Conservation (phyloP, 1,140 invertebrate species). For the Dendrolimus punctatus region DNA sequence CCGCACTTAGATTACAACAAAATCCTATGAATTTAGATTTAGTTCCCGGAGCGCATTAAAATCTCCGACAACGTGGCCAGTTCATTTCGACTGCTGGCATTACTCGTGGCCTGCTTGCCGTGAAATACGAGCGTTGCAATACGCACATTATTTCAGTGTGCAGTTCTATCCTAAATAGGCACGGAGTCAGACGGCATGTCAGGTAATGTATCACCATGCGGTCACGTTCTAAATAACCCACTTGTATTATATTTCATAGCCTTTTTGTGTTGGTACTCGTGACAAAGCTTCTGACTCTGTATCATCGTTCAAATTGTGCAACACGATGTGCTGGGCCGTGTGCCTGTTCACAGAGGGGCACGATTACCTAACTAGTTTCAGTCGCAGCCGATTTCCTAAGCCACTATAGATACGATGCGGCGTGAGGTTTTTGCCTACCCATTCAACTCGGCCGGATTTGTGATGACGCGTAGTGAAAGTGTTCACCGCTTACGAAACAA, state of each 20-base stretch:
- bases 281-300: conserved; percentile 31
- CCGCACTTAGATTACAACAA: neutral
- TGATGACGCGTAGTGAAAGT: conserved; percentile 29
- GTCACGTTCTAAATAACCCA: conserved; percentile 48
- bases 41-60: too few relatives aligned
- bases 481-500: conserved; percentile 24
- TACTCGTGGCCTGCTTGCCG: neutral
- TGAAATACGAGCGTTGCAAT: neutral
- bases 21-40: conserved; percentile 1
- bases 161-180: conserved; percentile 12
- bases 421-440: conserved; percentile 24
- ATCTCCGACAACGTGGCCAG: too few relatives aligned
- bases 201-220: conserved; percentile 30
- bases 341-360: conserved; percentile 31
- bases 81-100: too few relatives aligned
- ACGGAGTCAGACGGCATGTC: conserved; percentile 13
- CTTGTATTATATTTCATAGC: conserved; percentile 44
- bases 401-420: conserved; percentile 16
- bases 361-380: conserved; percentile 34
- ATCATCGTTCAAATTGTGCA: conserved; percentile 35
- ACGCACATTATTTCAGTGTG: neutral
- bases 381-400: conserved; percentile 31
- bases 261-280: conserved; percentile 31
- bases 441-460: conserved; percentile 21
- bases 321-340: conserved; percentile 26